Evolutionary conservation across 2,797 vertebrate genomes (phyloP).

Genomic region (Coreius guichenoti): DNA sequence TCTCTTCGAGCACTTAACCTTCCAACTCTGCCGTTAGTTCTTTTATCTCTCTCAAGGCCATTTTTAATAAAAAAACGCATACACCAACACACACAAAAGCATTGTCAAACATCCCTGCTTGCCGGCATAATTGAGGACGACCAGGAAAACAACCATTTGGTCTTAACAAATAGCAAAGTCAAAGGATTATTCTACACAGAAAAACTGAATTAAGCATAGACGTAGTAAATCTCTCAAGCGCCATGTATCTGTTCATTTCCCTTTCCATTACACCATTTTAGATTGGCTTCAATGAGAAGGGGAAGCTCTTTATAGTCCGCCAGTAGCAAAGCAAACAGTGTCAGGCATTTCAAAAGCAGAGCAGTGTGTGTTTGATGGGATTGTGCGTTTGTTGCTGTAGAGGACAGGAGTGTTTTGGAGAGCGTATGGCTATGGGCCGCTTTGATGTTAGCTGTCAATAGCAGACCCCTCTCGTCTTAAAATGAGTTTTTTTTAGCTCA

Average conservation of each 20-base stretch:
- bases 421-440: constrained; percentile 67
- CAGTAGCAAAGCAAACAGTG: constrained; percentile 77
- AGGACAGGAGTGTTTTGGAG: constrained; percentile 50
- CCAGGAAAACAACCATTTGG: constrained; percentile 31
- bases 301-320: constrained; percentile 70
- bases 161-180: constrained; percentile 45
- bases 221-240: constrained; percentile 71
- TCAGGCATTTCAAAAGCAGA: constrained; percentile 77
- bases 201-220: constrained; percentile 25
- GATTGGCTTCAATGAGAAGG: constrained; percentile 80
- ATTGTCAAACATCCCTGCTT: neutral
- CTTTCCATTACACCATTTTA: constrained; percentile 77
- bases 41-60: constrained; percentile 56
- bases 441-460: constrained; percentile 80
- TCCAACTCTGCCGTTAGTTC: constrained; percentile 56
- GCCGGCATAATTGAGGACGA: constrained; percentile 1
- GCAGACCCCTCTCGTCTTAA: constrained; percentile 59
- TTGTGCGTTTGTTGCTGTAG: constrained; percentile 73
- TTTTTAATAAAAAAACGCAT: constrained; percentile 35
- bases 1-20: constrained; percentile 70
- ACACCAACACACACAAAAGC: constrained; percentile 1
- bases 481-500: constrained; percentile 58
- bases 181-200: constrained; percentile 11
- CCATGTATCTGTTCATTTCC: constrained; percentile 76
- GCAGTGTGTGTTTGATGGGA: constrained; percentile 76